phyloP scores from a whole-genome alignment of 2,113 vertebrate genomes.

The Grantiella picta region DNA sequence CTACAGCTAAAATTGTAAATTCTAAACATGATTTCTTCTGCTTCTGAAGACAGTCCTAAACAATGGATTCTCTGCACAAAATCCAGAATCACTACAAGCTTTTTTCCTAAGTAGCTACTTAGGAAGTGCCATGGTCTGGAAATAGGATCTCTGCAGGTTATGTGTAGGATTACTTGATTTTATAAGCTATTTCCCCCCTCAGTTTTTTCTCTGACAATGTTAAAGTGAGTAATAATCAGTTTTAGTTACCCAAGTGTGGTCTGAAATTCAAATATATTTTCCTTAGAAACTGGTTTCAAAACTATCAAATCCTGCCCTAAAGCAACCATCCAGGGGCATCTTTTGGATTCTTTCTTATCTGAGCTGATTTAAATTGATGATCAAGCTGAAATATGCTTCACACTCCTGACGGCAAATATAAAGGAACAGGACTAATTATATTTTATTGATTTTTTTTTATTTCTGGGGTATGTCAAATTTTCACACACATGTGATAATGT shows the following conservation, averaged over 20 bases:
- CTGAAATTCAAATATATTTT: neutral
- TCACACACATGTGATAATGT: fast-evolving
- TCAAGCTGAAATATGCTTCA: neutral
- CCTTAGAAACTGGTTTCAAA: neutral
- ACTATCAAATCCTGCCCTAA: neutral
- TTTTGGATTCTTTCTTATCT: neutral
- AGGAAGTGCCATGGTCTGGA: neutral
- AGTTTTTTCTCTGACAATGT: neutral
- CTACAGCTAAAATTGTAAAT: neutral
- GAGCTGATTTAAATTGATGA: neutral
- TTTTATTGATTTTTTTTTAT: neutral
- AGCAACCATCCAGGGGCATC: neutral
- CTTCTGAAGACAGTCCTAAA: neutral
- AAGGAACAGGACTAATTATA: neutral
- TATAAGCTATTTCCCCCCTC: neutral
- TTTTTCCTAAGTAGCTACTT: neutral
- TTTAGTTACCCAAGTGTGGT: neutral
- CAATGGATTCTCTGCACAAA: neutral
- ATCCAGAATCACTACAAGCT: neutral
- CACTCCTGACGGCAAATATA: neutral
- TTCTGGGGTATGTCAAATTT: neutral
- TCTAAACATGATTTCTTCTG: neutral
- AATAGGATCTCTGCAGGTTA: neutral
- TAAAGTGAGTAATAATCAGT: neutral
- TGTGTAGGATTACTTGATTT: neutral